Percentiles rank a stretch among this genome's conserved stretches.
Evolutionary conservation across 2,113 vertebrate genomes (phyloP).

Genomic region (Sylvia atricapilla): DNA sequence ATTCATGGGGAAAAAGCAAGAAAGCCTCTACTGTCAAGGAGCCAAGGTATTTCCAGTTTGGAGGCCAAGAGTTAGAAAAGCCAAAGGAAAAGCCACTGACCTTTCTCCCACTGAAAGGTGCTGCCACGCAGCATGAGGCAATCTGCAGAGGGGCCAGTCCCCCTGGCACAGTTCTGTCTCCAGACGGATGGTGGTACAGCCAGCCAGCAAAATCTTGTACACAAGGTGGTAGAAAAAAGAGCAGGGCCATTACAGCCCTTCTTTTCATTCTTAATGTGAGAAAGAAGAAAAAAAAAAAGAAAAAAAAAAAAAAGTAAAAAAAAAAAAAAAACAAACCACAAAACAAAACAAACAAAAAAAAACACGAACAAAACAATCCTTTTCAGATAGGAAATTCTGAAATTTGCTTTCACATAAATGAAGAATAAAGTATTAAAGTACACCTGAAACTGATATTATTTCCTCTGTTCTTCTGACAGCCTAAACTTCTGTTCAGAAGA

Average conservation of each 20-base stretch:
- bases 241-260: neutral
- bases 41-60: neutral
- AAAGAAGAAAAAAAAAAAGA: neutral
- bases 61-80: neutral
- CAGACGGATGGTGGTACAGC: neutral
- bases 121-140: neutral
- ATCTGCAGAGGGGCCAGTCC: neutral
- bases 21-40: neutral
- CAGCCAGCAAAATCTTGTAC: neutral
- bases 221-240: neutral
- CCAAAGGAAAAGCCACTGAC: neutral
- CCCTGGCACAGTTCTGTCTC: neutral
- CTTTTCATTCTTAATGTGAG: neutral
- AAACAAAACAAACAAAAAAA: too few relatives aligned
- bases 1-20: neutral
- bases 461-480: neutral
- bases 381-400: neutral
- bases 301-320: neutral
- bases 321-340: too few relatives aligned
- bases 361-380: neutral
- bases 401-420: neutral
- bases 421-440: neutral
- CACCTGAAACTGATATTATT: neutral
- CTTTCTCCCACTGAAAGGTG: neutral
- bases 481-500: neutral